Conservation (phyloP, 2,113 vertebrate species). For the Crotophaga sulcirostris region DNA sequence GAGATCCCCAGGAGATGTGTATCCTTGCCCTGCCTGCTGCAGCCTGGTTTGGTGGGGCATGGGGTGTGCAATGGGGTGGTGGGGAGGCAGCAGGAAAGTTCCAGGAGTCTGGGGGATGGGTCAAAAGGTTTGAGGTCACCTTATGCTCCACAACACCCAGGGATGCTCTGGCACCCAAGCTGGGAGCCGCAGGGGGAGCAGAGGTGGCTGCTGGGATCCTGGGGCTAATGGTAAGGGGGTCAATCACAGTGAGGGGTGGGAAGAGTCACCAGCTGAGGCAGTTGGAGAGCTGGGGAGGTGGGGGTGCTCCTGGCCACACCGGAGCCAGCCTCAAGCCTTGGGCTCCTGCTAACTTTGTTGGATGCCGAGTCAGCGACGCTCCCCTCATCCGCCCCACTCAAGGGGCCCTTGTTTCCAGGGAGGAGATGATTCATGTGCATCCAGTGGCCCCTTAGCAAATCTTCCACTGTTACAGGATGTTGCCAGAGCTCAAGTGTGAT, state of each 20-base stretch:
- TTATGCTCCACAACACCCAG: accelerated
- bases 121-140: neutral
- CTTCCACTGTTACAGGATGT: constrained; percentile 28
- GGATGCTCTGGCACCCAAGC: accelerated
- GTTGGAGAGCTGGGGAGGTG: neutral
- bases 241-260: neutral
- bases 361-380: neutral
- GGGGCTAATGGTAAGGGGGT: neutral
- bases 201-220: neutral
- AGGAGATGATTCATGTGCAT: constrained; percentile 60
- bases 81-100: neutral
- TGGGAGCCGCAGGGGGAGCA: neutral
- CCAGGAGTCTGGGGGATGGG: neutral
- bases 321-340: neutral
- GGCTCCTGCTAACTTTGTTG: neutral
- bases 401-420: constrained; percentile 58
- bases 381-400: constrained; percentile 1
- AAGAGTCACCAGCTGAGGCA: neutral
- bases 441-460: constrained; percentile 41
- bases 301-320: neutral
- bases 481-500: constrained; percentile 9
- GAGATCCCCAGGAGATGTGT: neutral
- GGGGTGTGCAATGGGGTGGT: neutral
- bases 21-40: neutral
- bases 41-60: neutral